phyloP scores from a whole-genome alignment of 1,140 invertebrate genomes.

The Drosophila athabasca region DNA sequence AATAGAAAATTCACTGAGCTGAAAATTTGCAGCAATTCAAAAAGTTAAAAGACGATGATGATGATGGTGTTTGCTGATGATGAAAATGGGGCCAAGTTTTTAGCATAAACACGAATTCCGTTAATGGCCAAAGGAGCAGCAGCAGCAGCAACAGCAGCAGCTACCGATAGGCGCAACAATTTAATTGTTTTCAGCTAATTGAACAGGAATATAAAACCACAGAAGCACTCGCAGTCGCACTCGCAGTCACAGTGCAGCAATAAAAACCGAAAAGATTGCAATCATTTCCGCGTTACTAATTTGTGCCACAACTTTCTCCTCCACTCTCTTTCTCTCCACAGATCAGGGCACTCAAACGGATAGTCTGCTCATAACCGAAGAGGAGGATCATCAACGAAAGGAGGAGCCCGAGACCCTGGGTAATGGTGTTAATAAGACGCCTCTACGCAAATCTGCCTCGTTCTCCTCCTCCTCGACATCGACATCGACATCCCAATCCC shows the following conservation, averaged over 20 bases:
- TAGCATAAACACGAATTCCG: conserved; percentile 60
- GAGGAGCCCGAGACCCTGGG: conserved; percentile 22
- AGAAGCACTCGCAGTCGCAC: conserved; percentile 31
- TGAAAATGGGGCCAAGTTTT: conserved; percentile 71
- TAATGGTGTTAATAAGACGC: conserved; percentile 49
- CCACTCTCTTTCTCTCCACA: conserved; percentile 22
- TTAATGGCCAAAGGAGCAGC: conserved; percentile 40
- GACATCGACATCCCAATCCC: conserved; percentile 21
- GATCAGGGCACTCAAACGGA: conserved; percentile 81
- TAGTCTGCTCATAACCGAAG: conserved; percentile 71
- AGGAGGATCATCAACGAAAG: conserved; percentile 9
- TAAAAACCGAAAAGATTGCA: conserved; percentile 19
- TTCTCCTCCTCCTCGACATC: conserved; percentile 71
- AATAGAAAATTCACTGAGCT: too few species aligned
- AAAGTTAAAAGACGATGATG: too few species aligned
- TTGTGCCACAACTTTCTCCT: conserved; percentile 12
- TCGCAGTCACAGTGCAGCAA: conserved; percentile 1
- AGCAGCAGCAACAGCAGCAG: too few species aligned
- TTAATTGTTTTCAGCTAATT: conserved; percentile 62
- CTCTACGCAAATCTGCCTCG: conserved; percentile 74
- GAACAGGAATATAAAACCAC: conserved; percentile 38
- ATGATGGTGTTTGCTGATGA: conserved; percentile 1
- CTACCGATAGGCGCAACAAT: conserved; percentile 26
- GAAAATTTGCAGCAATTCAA: too few species aligned
- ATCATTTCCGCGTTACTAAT: conserved; percentile 54